A percentile compares a stretch with the other conserved stretches of the same genome.
Conservation (phyloP, 2,797 vertebrate genomes). For the Acanthornis magna region DNA sequence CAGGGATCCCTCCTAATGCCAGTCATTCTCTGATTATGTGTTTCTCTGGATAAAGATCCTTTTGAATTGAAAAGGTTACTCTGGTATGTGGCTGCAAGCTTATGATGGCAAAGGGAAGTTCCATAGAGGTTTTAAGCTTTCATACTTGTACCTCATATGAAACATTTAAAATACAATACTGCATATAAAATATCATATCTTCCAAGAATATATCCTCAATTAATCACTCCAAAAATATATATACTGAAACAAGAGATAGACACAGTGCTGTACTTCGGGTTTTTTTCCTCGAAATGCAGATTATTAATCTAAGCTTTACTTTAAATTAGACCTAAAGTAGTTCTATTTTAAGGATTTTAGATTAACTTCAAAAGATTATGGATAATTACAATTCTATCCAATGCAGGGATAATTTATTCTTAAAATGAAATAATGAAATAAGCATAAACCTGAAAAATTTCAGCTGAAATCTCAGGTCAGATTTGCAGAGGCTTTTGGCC, state of each 20-base stretch:
- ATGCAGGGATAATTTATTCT: conserved; percentile 27
- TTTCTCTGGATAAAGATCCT: not conserved
- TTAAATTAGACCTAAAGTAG: conserved; percentile 45
- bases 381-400: conserved; percentile 50
- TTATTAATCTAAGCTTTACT: conserved; percentile 31
- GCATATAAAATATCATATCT: not conserved
- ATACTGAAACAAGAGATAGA: not conserved
- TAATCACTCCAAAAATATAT: conserved; percentile 20
- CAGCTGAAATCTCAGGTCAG: conserved; percentile 46
- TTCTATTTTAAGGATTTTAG: conserved; percentile 59
- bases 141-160: not conserved
- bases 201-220: not conserved
- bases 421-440: conserved; percentile 26
- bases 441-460: conserved; percentile 6
- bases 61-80: not conserved
- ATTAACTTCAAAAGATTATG: conserved; percentile 44
- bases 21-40: not conserved
- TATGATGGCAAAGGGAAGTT: not conserved
- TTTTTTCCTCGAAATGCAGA: conserved; percentile 27
- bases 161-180: not conserved
- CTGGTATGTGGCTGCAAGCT: not conserved
- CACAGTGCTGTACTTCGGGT: not conserved
- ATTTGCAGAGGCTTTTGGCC: conserved; percentile 9
- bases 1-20: not conserved
- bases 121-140: not conserved